Conservation (phyloP, 2,797 vertebrate genomes). For the Botia almorhae region DNA sequence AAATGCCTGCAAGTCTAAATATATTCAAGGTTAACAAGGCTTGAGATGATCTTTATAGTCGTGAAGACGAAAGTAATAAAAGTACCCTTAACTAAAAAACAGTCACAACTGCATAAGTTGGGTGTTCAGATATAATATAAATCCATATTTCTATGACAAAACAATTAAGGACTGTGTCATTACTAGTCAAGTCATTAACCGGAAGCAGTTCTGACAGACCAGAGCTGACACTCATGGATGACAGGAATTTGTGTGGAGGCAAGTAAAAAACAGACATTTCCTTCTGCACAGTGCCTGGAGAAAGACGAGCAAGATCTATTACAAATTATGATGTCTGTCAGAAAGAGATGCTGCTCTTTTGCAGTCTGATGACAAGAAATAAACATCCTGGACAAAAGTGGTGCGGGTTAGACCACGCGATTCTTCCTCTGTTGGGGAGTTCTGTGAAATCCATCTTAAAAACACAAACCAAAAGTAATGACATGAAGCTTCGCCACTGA, state of each 20-base stretch:
- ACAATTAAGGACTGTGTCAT: neutral
- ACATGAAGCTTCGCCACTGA: constrained; percentile 34
- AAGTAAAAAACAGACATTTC: constrained; percentile 5
- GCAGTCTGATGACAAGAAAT: constrained; percentile 24
- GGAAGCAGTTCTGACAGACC: neutral
- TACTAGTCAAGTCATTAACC: neutral
- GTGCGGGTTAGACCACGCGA: constrained; percentile 12
- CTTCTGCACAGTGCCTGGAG: constrained; percentile 23
- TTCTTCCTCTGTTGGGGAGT: neutral
- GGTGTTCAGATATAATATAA: constrained; percentile 5
- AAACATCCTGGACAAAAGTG: constrained; percentile 16
- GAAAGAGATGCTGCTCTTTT: constrained; percentile 18
- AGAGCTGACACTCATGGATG: constrained; percentile 14
- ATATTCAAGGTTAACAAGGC: constrained; percentile 5
- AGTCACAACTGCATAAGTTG: constrained; percentile 20
- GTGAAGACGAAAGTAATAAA: neutral
- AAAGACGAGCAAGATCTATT: constrained; percentile 4
- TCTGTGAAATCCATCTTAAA: neutral
- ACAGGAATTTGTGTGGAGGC: neutral
- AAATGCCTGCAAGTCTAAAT: constrained; percentile 7
- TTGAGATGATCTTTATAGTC: constrained; percentile 5
- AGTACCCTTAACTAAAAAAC: constrained; percentile 15
- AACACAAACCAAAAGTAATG: neutral
- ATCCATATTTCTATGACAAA: neutral
- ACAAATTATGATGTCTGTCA: constrained; percentile 36